Percentiles rank a stretch among this genome's conserved stretches.
These are phyloP conservation scores for Malacoraja senta DNA, from an alignment of 2,797 vertebrate species.

Conservation along the genomic window DNA sequence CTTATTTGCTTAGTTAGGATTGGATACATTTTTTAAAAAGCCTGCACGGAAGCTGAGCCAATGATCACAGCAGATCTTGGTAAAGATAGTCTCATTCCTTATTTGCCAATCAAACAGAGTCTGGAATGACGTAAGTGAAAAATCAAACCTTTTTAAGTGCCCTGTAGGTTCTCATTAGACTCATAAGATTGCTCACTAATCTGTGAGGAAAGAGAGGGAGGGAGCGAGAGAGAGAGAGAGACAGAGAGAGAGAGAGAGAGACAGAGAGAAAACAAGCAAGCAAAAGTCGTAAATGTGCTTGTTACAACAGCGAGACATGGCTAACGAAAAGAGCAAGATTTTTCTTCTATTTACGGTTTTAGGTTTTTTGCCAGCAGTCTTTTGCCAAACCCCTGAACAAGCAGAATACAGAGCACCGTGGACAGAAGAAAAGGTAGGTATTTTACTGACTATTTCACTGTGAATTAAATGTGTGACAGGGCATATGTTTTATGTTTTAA, in stretches of 20 bases:
- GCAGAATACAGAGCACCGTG: conserved; percentile 46
- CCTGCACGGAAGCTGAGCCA: not conserved
- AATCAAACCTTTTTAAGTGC: conserved; percentile 11
- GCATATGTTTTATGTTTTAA: conserved; percentile 25
- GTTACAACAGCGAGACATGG: conserved; percentile 20
- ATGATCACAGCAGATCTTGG: not conserved
- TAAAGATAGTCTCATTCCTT: not conserved
- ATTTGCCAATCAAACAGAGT: conserved; percentile 15
- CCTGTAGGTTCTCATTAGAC: not conserved
- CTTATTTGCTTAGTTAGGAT: not conserved
- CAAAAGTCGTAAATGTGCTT: conserved; percentile 34
- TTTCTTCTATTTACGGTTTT: not conserved
- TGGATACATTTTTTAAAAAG: not conserved
- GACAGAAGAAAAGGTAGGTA: conserved; percentile 61
- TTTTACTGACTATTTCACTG: not conserved
- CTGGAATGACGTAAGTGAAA: conserved; percentile 31
- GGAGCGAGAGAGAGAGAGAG: not conserved
- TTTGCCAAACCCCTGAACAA: conserved; percentile 47
- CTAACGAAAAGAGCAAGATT: not conserved
- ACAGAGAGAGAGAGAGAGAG: conserved; percentile 36
- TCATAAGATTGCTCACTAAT: conserved; percentile 16
- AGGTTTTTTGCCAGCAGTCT: conserved; percentile 39
- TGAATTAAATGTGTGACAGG: not conserved
- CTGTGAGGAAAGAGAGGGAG: not conserved
- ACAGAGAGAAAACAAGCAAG: conserved; percentile 1